phyloP scores from a whole-genome alignment of 2,113 vertebrate genomes.

The Sula dactylatra region DNA sequence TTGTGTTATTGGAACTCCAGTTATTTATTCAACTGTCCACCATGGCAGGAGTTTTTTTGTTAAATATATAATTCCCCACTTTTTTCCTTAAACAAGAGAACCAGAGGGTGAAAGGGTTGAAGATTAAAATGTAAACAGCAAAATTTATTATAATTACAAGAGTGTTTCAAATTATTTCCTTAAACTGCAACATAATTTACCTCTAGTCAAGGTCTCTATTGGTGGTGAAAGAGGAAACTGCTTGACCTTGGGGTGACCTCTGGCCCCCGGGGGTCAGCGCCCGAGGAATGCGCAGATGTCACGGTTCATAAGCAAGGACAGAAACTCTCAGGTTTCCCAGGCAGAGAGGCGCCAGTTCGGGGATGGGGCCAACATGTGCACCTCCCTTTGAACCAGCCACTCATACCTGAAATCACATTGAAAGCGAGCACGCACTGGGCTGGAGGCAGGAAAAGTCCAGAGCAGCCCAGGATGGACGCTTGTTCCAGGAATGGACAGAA shows the following conservation, averaged over 20 bases:
- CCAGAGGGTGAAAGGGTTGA: constrained; percentile 71
- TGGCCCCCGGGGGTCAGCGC: constrained; percentile 82
- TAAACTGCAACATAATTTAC: constrained; percentile 78
- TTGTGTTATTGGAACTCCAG: constrained; percentile 20
- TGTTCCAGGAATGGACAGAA: neutral
- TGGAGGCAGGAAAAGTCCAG: neutral
- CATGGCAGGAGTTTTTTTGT: constrained; percentile 36
- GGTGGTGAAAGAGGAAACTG: constrained; percentile 83
- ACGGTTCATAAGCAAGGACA: constrained; percentile 79
- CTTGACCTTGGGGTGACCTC: constrained; percentile 77
- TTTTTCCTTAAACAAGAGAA: constrained; percentile 52
- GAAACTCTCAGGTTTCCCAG: constrained; percentile 80
- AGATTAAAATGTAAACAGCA: constrained; percentile 82
- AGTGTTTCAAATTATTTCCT: constrained; percentile 81
- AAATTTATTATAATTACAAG: constrained; percentile 83
- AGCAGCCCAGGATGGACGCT: neutral
- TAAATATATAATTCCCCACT: constrained; percentile 48
- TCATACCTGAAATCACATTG: constrained; percentile 62
- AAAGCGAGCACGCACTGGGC: neutral
- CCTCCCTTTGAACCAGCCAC: constrained; percentile 70
- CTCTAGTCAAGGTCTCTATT: constrained; percentile 75
- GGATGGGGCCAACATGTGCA: constrained; percentile 75
- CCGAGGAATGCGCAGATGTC: constrained; percentile 87
- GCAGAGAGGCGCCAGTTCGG: constrained; percentile 81
- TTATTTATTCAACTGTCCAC: constrained; percentile 58